Base-by-base conservation (phyloP, 2,797 vertebrate species). In the Mus caroli region DNA sequence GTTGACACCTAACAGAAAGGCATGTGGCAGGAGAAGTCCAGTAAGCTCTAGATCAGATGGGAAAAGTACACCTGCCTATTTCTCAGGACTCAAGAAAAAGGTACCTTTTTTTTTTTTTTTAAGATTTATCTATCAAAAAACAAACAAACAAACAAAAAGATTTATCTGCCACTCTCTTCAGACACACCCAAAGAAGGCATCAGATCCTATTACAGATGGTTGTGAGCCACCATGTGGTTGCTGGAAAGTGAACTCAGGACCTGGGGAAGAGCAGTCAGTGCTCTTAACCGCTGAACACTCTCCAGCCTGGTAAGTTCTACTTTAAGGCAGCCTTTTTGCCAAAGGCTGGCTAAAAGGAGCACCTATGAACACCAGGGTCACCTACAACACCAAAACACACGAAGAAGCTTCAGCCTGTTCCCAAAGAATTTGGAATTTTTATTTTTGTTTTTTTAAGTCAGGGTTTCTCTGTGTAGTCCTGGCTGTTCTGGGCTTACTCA, bases 41-140 rank as follows among this genome's bases (percentile, higher is more conserved):
- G 67, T 73, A 54, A 92, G 17, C 3, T 90, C 62, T 80, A 92
- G 1, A 15, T 64, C 52, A 4, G 62, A 31, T 40, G 14, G 91
- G 64, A 83, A 95, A 92, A 88, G 69, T n/a, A 92, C 31, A 80
- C 88, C 2, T 91, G 89, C 69, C 3, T 62, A 84, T 73, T 78
- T 73, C 60, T 94, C n/a, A 90, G 43, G 24, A 73, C 37, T 40
- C 77, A 46, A 91, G 37, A 69, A 67, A 92, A 78, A 80, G 7
- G n/a, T 22, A 43, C 19, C 56, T 64, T 64, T 28, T 28, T 31
- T 31, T 31, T 64, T 64, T 62, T 28, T 28, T 28, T 13, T 6
- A n/a, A 67, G 31, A 67, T 13, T 31, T n/a, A n/a, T 69, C 67
- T 69, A 7, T n/a, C 17, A 31, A 64, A 67, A 64, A 58, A 19